phyloP scores from a whole-genome alignment of 2,113 vertebrate genomes.

The Callorhinus ursinus region DNA sequence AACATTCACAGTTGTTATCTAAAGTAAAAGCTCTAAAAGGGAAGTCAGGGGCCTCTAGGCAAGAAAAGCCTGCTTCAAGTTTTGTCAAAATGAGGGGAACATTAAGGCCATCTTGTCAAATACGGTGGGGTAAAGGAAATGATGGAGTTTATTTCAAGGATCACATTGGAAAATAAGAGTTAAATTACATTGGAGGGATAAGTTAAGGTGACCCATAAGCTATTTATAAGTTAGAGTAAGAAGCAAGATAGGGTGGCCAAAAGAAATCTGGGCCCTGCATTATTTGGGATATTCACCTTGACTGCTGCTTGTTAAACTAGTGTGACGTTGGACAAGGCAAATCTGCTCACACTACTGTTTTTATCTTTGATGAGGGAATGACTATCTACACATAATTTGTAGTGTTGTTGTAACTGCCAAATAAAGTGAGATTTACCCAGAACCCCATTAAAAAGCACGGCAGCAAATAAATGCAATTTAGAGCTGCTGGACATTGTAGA shows the following conservation, averaged over 20 bases:
- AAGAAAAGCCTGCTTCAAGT: not conserved
- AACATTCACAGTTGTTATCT: not conserved
- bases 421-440: not conserved
- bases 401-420: not conserved
- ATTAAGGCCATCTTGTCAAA: not conserved
- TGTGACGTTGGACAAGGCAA: not conserved
- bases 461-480: not conserved
- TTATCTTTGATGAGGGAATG: not conserved
- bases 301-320: not conserved
- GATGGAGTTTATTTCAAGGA: not conserved
- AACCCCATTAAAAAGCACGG: not conserved
- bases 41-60: accelerated
- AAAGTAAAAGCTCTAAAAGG: not conserved
- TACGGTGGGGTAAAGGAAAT: not conserved
- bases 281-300: not conserved
- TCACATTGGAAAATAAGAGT: not conserved
- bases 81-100: not conserved
- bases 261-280: not conserved
- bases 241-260: not conserved
- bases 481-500: not conserved
- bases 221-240: not conserved
- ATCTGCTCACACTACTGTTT: not conserved
- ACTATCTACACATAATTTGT: not conserved
- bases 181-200: not conserved
- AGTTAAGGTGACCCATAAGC: not conserved